Base-by-base conservation (phyloP, 2,888 invertebrate species). In the Bruchidius siliquastri region DNA sequence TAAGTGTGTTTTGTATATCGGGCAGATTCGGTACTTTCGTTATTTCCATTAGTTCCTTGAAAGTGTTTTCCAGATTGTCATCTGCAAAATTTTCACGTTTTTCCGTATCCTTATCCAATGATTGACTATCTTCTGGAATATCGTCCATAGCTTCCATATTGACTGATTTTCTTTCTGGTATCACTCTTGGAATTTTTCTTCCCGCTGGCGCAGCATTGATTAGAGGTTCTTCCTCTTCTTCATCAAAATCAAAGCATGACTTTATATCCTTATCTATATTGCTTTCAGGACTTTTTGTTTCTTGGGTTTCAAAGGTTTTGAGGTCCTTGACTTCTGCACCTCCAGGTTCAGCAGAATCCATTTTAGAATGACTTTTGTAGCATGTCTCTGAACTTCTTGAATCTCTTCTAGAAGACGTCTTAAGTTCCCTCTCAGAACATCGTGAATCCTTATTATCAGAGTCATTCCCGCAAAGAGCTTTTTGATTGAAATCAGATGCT, bases 181-280 rank as follows among this genome's bases (percentile, higher is more conserved):
- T 88, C 6, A 92, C 89, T 72, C 92, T 87, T 0, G 92, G 91
- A 78, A 92, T 91, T 87, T 92, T 93, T 77, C 92, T 87, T 20
- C 92, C 88, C n/a, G 80, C 79, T 30, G 80, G 83, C 4, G 79
- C 75, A 0, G 77, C 69, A 8, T 78, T 89, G 74, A 89, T 86
- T 88, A 79, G 76, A n/a, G 88, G 90, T 82, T 92, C 91, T 88
- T 80, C 90, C 82, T 93, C 93, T 76, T 94, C 93, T 72, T 92
- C 91, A 78, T 92, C 91, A 83, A 94, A 94, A 84, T 95, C 94
- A 83, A 94, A 95, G 83, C 94, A 94, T 0, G 93, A 92, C 74
- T 87, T 87, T 71, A 80, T 79, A 49, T 78, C 77, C 71, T 84
- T 79, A 71, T 89, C 91, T 69, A 79, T 80, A 10, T 74, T 73